Base-by-base conservation (phyloP, 2,113 vertebrate genomes). In the Gymnobelideus leadbeateri region DNA sequence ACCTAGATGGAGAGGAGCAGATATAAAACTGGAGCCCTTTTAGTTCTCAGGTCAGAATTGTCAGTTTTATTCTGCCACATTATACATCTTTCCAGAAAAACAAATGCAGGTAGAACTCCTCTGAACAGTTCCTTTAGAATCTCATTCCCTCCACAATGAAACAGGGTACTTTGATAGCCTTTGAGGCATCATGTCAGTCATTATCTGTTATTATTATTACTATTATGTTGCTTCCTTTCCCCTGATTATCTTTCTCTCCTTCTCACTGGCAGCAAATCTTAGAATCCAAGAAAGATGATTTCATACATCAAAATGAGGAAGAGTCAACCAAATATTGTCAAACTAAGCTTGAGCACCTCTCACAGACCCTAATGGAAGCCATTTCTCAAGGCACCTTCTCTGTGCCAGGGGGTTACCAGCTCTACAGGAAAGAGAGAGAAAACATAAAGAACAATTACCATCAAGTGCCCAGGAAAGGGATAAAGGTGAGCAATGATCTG, bases 271-370 rank as follows among this genome's bases (percentile, higher is more conserved):
- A 98, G 97, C 54, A 14, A 24, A 51, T 19, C 54, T 57, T 92
- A 89, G 90, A 96, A 54, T 47, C 54, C 47, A 95, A 11, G 23
- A 97, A 96, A 68, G 54, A 94, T 21, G 89, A 47, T 14, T 95
- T 97, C 37, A 5, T 96, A 25, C 61, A 28, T 12, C 84, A 92
- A 54, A 97, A 96, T 89, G 96, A 97, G 95, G 51, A 95, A 0
- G 89, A 37, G 31, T 98, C 97, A 57, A 14, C 49, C 2, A 91
- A 93, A 61, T 92, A 94, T 19, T 97, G 94, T 93, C 54, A 97
- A 57, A 14, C 31, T 84, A 3, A 95, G 26, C 50, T 96, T 47
- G 25, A 89, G 8, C 1, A 61, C 11, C n/a, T 98, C 50, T 92
- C 92, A 14, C 51, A 97, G 47, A 0, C 10, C 3, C 10, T 98